phyloP scores from a whole-genome alignment of 2,113 vertebrate species.

The Apus apus region DNA sequence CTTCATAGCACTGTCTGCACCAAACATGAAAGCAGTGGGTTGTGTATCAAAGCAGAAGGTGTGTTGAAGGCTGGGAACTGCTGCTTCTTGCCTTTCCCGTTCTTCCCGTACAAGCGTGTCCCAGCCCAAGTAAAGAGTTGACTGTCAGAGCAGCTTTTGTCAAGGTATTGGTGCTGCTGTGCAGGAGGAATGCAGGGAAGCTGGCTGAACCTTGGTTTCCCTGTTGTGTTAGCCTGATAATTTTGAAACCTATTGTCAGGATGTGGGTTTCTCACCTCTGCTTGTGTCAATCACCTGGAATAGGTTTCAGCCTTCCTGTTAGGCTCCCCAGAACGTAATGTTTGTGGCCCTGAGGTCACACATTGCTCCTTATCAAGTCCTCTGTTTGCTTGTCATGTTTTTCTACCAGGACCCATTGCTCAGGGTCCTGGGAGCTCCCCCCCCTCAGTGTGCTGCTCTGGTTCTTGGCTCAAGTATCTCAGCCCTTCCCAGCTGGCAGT shows the following conservation, averaged over 20 bases:
- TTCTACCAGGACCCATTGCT: background rate
- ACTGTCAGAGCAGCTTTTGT: background rate
- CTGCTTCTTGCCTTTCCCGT: background rate
- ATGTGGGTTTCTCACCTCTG: background rate
- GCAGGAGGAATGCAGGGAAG: slow-evolving; percentile 4
- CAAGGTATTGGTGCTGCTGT: background rate
- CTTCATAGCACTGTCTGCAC: background rate
- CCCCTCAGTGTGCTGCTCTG: background rate
- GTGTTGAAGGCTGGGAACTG: background rate
- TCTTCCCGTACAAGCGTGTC: background rate
- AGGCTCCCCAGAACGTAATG: background rate
- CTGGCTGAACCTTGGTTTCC: background rate
- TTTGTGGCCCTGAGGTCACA: background rate
- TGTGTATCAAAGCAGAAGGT: slow-evolving; percentile 5
- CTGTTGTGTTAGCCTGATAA: background rate
- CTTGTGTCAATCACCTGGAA: background rate
- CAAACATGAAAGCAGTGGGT: background rate
- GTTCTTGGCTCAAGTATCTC: background rate
- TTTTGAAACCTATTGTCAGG: background rate
- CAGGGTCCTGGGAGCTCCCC: background rate
- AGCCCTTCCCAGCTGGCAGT: background rate
- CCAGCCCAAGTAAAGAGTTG: background rate
- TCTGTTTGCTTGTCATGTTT: background rate
- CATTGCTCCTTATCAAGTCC: background rate
- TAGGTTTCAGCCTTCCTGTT: background rate